Base-by-base conservation (phyloP, 2,797 vertebrate genomes). In the Bovichtus variegatus region DNA sequence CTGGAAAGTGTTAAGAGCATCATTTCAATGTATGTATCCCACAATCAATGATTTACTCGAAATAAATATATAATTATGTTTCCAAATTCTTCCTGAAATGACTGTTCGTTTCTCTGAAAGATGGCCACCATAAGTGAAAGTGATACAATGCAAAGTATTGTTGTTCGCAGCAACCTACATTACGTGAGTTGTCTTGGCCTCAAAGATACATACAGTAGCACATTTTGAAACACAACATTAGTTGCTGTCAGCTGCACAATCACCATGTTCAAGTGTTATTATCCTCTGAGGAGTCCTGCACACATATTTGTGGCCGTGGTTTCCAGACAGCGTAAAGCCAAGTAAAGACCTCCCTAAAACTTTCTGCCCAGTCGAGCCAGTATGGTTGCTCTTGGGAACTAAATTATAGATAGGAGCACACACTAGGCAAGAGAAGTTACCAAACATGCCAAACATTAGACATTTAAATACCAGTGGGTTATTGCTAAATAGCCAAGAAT, bases 381-480 rank as follows among this genome's bases (percentile, higher is more conserved):
- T 64, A 82, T 4, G 64, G 74, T 82, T 76, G 64, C 78, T 85
- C 49, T 76, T 71, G 69, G 79, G 66, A 87, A 63, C 40, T 83
- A 88, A 92, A 93, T 91, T 89, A 91, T 87, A 90, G 64, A 69
- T 84, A 76, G 57, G 62, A 31, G 76, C 64, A 76, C 67, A 78
- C 54, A 80, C 68, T 23, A 66, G 59, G 69, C 47, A 67, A 63
- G 76, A 83, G 78, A 87, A 57, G 76, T 70, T 89, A 75, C 80
- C 71, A 89, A 90, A 84, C 83, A 86, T 82, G 80, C 85, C 74
- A 89, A 84, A 71, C 50, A 73, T 76, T 62, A 74, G 59, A 78
- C 62, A 76, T 84, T 91, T 89, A 87, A 87, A 91, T 92, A 80
- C 83, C 89, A 90, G 80, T 80, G 86, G 86, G 51, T 67, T 71